Conservation (phyloP, 2,888 invertebrate species). For the Ornithoptera priamus region DNA sequence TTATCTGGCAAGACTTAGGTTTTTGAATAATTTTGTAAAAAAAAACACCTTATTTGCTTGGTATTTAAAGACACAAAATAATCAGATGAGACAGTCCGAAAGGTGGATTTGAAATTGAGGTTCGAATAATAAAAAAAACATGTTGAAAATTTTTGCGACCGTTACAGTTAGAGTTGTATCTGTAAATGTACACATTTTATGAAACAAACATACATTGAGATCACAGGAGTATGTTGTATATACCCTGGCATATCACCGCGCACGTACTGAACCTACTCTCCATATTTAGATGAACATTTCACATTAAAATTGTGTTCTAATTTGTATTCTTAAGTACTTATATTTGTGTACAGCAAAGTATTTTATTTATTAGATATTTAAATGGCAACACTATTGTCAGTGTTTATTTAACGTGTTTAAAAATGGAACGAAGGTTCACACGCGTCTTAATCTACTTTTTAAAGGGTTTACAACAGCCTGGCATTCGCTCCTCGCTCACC, state of each 20-base stretch:
- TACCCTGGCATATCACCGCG: constrained; percentile 70
- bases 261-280: constrained; percentile 52
- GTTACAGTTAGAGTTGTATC: constrained; percentile 36
- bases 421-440: constrained; percentile 47
- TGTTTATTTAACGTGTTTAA: constrained; percentile 23
- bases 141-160: constrained; percentile 37
- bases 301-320: constrained; percentile 11
- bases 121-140: constrained; percentile 27
- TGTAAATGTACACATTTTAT: constrained; percentile 42
- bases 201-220: constrained; percentile 76
- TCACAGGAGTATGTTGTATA: constrained; percentile 69
- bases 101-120: constrained; percentile 19
- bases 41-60: too few species aligned
- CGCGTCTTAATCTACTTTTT: constrained; percentile 53
- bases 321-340: constrained; percentile 10
- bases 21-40: not conserved
- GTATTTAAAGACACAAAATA: too few species aligned
- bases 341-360: not conserved
- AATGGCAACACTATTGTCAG: constrained; percentile 8
- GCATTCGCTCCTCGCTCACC: constrained; percentile 48
- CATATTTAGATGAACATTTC: constrained; percentile 27
- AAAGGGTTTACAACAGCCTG: constrained; percentile 61
- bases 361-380: not conserved
- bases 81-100: constrained; percentile 2
- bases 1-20: constrained; percentile 22